phyloP scores from a whole-genome alignment of 2,888 invertebrate genomes.

The Lasioglossum zephyrum region DNA sequence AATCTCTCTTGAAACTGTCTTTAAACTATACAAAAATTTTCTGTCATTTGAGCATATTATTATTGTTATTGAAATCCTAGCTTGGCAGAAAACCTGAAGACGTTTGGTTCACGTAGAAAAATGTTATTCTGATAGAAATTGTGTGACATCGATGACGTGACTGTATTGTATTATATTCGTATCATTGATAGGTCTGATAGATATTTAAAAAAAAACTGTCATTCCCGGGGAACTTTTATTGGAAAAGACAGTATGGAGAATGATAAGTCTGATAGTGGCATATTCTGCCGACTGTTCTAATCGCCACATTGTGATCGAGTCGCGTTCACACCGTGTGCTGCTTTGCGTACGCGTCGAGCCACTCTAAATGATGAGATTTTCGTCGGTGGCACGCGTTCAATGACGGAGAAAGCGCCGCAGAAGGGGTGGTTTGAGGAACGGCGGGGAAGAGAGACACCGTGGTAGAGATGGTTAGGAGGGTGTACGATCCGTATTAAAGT shows the following conservation, averaged over 20 bases:
- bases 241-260: neutral
- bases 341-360: constrained; percentile 68
- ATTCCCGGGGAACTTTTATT: neutral
- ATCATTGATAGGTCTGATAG: neutral
- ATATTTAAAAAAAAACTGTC: neutral
- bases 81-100: no score
- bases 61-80: no score
- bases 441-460: neutral
- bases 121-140: neutral
- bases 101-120: no score
- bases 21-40: no score
- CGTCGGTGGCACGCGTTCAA: constrained; percentile 42
- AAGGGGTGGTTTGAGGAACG: constrained; percentile 8
- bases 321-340: constrained; percentile 47
- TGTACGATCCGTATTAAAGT: constrained; percentile 77
- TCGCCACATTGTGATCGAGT: constrained; percentile 17
- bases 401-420: constrained; percentile 32
- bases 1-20: no score
- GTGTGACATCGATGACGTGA: neutral
- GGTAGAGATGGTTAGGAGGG: neutral
- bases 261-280: neutral
- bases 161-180: neutral
- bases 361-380: constrained; percentile 83
- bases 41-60: no score
- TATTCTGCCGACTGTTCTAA: neutral